Conservation (phyloP, 2,113 vertebrate genomes). For the Boulengerochromis microlepis region DNA sequence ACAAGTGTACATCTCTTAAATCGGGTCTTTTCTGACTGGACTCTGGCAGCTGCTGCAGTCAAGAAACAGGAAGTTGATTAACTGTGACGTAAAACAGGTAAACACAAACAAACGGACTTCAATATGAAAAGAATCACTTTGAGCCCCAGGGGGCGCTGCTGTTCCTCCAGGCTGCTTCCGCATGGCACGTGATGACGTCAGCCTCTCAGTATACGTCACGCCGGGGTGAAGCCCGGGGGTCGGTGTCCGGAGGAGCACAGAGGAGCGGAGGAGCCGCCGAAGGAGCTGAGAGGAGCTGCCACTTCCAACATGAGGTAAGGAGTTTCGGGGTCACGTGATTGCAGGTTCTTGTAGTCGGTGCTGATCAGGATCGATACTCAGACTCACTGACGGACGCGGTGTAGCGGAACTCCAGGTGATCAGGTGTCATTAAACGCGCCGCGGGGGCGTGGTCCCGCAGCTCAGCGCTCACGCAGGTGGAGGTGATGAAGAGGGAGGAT, state of each 20-base stretch:
- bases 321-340: not conserved
- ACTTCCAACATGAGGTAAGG: not conserved
- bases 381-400: accelerated
- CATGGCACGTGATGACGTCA: not conserved
- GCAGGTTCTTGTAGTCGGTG: not conserved
- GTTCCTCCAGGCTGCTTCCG: not conserved
- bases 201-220: not conserved
- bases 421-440: not conserved
- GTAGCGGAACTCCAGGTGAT: not conserved
- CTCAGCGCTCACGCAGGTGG: not conserved
- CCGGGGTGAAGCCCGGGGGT: not conserved
- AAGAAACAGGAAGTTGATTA: not conserved
- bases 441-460: not conserved
- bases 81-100: not conserved
- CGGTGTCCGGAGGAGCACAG: not conserved
- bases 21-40: not conserved
- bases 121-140: accelerated
- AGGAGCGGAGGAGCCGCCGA: not conserved
- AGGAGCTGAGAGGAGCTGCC: not conserved
- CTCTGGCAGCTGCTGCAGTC: not conserved
- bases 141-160: not conserved
- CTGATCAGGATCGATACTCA: not conserved
- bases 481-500: not conserved
- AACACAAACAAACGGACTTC: not conserved
- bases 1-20: not conserved